Percentiles rank a stretch among this genome's conserved stretches.
phyloP scores from a whole-genome alignment of 2,888 invertebrate species.

The Parnassius orleans region DNA sequence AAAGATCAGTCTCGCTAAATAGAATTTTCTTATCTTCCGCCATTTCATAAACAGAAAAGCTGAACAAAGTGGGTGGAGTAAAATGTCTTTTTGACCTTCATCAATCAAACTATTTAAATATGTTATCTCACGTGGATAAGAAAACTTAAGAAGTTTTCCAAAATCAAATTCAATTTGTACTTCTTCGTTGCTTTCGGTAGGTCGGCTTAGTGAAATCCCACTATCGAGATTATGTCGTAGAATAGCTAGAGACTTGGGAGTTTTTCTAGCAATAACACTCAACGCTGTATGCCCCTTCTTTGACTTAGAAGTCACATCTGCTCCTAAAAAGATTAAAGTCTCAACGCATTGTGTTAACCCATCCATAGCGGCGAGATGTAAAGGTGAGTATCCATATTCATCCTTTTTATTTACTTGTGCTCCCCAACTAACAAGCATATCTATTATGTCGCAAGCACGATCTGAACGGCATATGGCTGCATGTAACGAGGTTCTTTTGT shows the following conservation, averaged over 20 bases:
- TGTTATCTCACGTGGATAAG: slow-evolving; percentile 91
- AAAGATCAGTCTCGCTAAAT: slow-evolving; percentile 89
- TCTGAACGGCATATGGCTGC: slow-evolving; percentile 90
- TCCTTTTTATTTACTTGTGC: slow-evolving; percentile 92
- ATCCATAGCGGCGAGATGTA: slow-evolving; percentile 92
- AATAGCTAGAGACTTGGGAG: slow-evolving; percentile 90
- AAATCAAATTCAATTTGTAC: slow-evolving; percentile 91
- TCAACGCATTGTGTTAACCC: slow-evolving; percentile 92
- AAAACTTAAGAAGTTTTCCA: slow-evolving; percentile 89
- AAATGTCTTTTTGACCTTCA: slow-evolving; percentile 93
- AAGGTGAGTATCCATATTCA: slow-evolving; percentile 90
- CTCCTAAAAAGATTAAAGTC: slow-evolving; percentile 89
- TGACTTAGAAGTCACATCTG: slow-evolving; percentile 92
- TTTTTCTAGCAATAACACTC: slow-evolving; percentile 91
- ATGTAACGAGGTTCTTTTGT: slow-evolving; percentile 90
- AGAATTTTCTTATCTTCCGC: slow-evolving; percentile 94
- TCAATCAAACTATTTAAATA: slow-evolving; percentile 93
- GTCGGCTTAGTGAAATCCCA: slow-evolving; percentile 87
- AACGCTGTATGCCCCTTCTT: slow-evolving; percentile 92
- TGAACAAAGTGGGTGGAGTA: slow-evolving; percentile 92
- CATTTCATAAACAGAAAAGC: slow-evolving; percentile 94
- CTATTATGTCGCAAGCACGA: slow-evolving; percentile 89
- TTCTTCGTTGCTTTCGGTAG: slow-evolving; percentile 88
- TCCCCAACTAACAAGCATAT: slow-evolving; percentile 88
- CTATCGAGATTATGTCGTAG: slow-evolving; percentile 89